phyloP scores from a whole-genome alignment of 2,888 invertebrate genomes.

The Cordylochernes scorpioides region DNA sequence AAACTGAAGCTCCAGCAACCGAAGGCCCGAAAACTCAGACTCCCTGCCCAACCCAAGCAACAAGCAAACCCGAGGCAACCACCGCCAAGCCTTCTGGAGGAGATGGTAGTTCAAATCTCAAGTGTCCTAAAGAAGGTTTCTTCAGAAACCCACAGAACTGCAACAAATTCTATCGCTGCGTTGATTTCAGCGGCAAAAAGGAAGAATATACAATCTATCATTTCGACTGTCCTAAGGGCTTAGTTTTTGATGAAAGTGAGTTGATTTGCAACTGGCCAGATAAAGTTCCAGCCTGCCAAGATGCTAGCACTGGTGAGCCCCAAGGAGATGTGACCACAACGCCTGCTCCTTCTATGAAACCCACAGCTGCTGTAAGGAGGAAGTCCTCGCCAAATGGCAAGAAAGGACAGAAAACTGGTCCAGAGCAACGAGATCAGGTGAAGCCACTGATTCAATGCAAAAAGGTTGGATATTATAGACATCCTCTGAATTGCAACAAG shows the following conservation, averaged over 20 bases:
- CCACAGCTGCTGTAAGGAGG: background rate
- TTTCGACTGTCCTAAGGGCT: constrained; percentile 38
- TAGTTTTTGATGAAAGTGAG: background rate
- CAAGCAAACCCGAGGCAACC: background rate
- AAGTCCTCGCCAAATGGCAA: background rate
- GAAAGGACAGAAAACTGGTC: background rate
- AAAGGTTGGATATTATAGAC: constrained; percentile 1
- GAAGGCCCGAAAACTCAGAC: background rate
- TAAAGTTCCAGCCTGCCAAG: constrained; percentile 2
- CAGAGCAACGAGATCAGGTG: background rate
- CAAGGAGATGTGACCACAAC: background rate
- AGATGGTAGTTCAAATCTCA: background rate
- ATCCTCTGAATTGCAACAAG: constrained; percentile 20
- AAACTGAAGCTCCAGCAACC: background rate
- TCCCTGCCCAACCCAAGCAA: background rate
- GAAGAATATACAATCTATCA: constrained; percentile 33
- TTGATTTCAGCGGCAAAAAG: constrained; percentile 44
- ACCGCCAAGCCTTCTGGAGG: background rate
- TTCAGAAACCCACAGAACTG: constrained; percentile 12
- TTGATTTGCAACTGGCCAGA: constrained; percentile 2
- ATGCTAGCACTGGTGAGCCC: background rate
- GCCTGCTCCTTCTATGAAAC: background rate
- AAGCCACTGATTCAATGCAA: background rate
- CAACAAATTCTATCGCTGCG: constrained; percentile 44
- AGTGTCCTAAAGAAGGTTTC: constrained; percentile 12